These are phyloP conservation scores for Panthera leo DNA, from an alignment of 2,113 vertebrate species.

Conservation along the genomic window DNA sequence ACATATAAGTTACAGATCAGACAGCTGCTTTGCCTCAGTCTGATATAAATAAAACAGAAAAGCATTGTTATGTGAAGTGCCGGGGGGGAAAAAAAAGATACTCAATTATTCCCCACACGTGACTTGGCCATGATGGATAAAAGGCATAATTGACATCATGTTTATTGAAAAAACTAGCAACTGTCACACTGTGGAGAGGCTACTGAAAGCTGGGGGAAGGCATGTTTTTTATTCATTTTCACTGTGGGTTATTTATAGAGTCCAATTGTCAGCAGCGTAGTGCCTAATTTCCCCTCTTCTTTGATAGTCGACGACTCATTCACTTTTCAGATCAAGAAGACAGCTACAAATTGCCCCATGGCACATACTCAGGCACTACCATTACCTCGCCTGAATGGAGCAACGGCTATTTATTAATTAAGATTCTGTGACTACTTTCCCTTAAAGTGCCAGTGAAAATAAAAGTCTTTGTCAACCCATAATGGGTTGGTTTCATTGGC, in stretches of 20 bases:
- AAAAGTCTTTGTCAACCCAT: constrained; percentile 49
- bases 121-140: constrained; percentile 80
- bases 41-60: constrained; percentile 77
- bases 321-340: constrained; percentile 77
- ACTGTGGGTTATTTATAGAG: constrained; percentile 81
- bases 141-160: constrained; percentile 84
- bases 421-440: constrained; percentile 70
- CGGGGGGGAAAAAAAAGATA: constrained; percentile 65
- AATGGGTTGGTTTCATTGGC: constrained; percentile 53
- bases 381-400: constrained; percentile 68
- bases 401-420: constrained; percentile 76
- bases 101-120: constrained; percentile 77
- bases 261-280: constrained; percentile 80
- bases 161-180: constrained; percentile 83
- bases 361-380: constrained; percentile 66
- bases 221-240: constrained; percentile 82
- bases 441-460: constrained; percentile 62
- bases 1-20: constrained; percentile 80
- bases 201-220: constrained; percentile 80
- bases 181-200: constrained; percentile 79
- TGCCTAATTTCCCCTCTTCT: constrained; percentile 82
- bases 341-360: constrained; percentile 75
- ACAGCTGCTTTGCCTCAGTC: constrained; percentile 82
- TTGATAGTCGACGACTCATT: constrained; percentile 74
- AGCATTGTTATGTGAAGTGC: constrained; percentile 78